Evolutionary conservation across 2,113 vertebrate genomes (phyloP), one percentile per base, ranked within the genome.

Genomic region (Acrocephalus arundinaceus): DNA sequence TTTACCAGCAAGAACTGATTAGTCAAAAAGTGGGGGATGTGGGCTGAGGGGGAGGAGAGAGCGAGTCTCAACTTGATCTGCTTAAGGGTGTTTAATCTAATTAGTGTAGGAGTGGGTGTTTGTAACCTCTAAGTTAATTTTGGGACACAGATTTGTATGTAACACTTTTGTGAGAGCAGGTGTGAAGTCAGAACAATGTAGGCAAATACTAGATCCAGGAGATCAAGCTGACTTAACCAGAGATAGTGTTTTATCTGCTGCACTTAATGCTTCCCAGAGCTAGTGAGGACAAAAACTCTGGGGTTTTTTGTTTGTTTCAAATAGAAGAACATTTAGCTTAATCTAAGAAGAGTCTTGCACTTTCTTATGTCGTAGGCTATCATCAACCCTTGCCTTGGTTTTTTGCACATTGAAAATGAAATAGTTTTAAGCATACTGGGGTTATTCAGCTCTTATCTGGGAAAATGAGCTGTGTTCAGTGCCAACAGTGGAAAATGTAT

Each of bases 401-500:
- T 87, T 87, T 72, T 89, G 61, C 62, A 39, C 31, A 17, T 10
- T 81, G 92, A 57, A 82, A 92, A 35, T 57, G 57, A 85, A 49
- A 84, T 71, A n/a, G 41, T 80, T 95, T 22, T 14, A 90, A 70
- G 58, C 46, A 33, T 72, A 79, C 48, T 80, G 68, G 71, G 89
- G 85, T 89, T 87, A 83, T 85, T 97, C 90, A 76, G 51, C 78
- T 95, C 77, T 61, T 61, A 88, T 63, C 61, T 81, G 70, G 33
- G 89, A 94, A 97, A 97, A 90, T 92, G 58, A 89, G 41, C 52
- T 94, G 27, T 72, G 10, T 93, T 68, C 57, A 87, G 17, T 94
- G 85, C 94, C 94, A 96, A 41, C 71, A 70, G 58, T 87, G 67
- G 52, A 73, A 96, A 93, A 96, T 85, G 27, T 91, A 16, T 97